Conservation (phyloP, 2,797 vertebrate species). For the Cynodonichthys magdalenae region DNA sequence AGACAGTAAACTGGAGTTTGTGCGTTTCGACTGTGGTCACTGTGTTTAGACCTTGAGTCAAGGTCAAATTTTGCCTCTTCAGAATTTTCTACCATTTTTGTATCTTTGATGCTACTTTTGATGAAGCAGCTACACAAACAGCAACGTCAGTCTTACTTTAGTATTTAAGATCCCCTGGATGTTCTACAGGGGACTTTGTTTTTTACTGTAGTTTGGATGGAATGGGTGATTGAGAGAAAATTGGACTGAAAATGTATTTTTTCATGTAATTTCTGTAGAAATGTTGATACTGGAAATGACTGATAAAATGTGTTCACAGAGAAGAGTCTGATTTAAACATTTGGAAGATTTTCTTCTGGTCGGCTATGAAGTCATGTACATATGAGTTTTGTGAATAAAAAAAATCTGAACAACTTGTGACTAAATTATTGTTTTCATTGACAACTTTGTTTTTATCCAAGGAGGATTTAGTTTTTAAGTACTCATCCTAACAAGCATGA, state of each 20-base stretch:
- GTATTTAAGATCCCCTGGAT: conserved; percentile 25
- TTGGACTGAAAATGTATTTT: background rate
- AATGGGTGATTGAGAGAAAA: conserved; percentile 29
- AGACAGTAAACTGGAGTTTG: conserved; percentile 46
- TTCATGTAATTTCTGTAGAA: conserved; percentile 41
- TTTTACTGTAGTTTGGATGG: conserved; percentile 30
- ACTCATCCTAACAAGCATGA: too few relatives aligned
- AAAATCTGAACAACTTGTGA: background rate
- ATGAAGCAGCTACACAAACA: conserved; percentile 1
- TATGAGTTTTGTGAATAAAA: conserved; percentile 52
- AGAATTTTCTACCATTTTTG: conserved; percentile 17
- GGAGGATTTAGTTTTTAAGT: too few relatives aligned
- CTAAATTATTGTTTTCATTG: background rate
- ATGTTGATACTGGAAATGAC: conserved; percentile 48
- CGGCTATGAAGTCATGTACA: conserved; percentile 41
- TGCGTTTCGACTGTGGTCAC: conserved; percentile 53
- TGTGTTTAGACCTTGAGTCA: conserved; percentile 29
- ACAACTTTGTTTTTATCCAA: background rate
- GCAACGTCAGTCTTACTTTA: conserved; percentile 13
- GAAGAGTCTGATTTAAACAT: conserved; percentile 10
- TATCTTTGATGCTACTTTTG: conserved; percentile 13
- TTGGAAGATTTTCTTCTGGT: conserved; percentile 20
- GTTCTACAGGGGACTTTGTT: background rate
- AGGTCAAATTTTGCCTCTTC: conserved; percentile 27
- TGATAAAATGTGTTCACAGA: conserved; percentile 24